Base-by-base conservation (phyloP, 2,113 vertebrate genomes). In the Microcebus ravelobensis region DNA sequence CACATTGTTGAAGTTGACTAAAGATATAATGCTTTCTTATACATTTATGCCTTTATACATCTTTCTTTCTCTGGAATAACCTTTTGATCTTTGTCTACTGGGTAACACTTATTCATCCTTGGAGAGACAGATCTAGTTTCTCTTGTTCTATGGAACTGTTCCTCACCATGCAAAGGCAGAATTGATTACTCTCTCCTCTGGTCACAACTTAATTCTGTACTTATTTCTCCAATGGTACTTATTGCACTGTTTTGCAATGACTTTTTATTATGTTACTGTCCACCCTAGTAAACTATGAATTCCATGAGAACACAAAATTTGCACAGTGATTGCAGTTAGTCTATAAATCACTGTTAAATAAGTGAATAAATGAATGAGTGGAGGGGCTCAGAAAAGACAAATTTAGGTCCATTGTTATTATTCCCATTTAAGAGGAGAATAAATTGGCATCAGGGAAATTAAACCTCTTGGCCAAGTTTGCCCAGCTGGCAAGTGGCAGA, bases 261-360 rank as follows among this genome's bases (percentile, higher is more conserved):
- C 70, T 93, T 86, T 57, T 57, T 13, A 68, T 48, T 89, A 79
- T 89, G n/a, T 85, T 79, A 82, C 57, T 80, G 21, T 18, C 18
- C 90, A 29, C 34, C 20, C 55, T 57, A 74, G 15, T 71, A 91
- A 97, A 45, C 45, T 85, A 25, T 65, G 20, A 95, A 89, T 36
- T 92, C 50, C 55, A 63, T 21, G 15, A 85, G 61, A 85, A 91
- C 15, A 76, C 89, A 23, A 91, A 83, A 61, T 34, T 74, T 95
- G 52, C 39, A 70, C 5, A 52, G 12, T 61, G 12, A 34, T 77
- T 93, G 29, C 52, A 85, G n/a, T 76, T 68, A 17, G 81, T 68
- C 57, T 92, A 45, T 73, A 87, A 76, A 59, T 84, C 57, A 97
- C 45, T 94, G 20, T 59, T 94, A 79, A 94, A 68, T 76, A 84